phyloP scores from a whole-genome alignment of 2,113 vertebrate species.

The Crotalus helleri region DNA sequence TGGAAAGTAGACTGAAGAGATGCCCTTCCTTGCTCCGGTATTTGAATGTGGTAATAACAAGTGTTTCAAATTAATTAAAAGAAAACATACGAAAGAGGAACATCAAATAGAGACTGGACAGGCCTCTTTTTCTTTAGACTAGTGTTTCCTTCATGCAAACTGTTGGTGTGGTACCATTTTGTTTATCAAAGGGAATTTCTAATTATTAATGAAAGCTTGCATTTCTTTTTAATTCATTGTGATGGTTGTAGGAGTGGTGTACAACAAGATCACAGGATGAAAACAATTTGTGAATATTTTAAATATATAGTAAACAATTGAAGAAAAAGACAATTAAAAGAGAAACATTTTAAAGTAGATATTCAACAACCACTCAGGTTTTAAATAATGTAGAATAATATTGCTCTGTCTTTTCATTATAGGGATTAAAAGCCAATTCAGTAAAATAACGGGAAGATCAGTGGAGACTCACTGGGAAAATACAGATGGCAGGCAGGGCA shows the following conservation, averaged over 20 bases:
- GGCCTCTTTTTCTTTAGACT: not conserved
- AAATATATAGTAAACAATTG: not conserved
- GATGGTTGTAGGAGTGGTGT: not conserved
- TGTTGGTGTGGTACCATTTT: not conserved
- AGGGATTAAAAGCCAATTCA: not conserved
- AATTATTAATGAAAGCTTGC: not conserved
- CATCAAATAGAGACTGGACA: not conserved
- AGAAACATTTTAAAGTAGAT: not conserved
- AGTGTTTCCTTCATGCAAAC: not conserved
- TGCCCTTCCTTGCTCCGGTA: not conserved
- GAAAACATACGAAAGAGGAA: not conserved
- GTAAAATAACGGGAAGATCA: not conserved
- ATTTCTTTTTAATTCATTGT: not conserved
- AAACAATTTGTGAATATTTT: not conserved
- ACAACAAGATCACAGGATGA: not conserved
- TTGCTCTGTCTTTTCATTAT: not conserved
- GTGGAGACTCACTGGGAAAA: not conserved
- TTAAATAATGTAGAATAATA: not conserved
- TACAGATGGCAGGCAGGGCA: not conserved
- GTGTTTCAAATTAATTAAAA: not conserved
- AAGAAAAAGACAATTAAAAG: not conserved
- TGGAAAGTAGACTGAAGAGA: not conserved
- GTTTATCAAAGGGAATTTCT: not conserved
- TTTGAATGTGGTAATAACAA: not conserved
- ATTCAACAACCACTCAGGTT: not conserved